Conservation (phyloP, 2,797 vertebrate species). For the Tamandua tetradactyla region DNA sequence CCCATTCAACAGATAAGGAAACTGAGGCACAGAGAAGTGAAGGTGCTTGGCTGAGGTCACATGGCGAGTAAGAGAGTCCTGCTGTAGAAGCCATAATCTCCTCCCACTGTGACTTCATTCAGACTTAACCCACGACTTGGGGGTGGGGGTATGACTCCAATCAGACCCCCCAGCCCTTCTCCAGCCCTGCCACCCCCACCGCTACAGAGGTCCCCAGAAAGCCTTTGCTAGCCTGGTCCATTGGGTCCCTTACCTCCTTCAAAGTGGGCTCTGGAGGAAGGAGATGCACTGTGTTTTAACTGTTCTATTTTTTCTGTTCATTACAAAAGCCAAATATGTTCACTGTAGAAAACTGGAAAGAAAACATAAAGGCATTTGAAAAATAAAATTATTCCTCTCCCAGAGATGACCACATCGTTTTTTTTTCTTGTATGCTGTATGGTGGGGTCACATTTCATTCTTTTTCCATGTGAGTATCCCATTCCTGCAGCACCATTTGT, state of each 20-base stretch:
- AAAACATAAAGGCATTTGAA: constrained; percentile 29
- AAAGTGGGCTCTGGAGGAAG: background rate
- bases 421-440: too few relatives aligned
- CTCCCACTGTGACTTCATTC: background rate
- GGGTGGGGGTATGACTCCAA: background rate
- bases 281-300: background rate
- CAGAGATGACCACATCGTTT: background rate
- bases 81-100: background rate
- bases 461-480: too few relatives aligned
- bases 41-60: background rate
- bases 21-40: background rate
- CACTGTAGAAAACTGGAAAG: background rate
- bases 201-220: background rate
- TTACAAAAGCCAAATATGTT: constrained; percentile 8
- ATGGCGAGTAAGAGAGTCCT: background rate
- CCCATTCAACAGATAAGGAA: background rate
- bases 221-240: background rate
- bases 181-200: too few relatives aligned
- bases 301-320: background rate
- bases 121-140: background rate
- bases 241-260: background rate
- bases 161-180: background rate
- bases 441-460: too few relatives aligned
- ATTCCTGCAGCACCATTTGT: too few relatives aligned
- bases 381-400: constrained; percentile 37